Evolutionary conservation across 1,140 invertebrate species (phyloP).

Genomic region (Formica selysi): DNA sequence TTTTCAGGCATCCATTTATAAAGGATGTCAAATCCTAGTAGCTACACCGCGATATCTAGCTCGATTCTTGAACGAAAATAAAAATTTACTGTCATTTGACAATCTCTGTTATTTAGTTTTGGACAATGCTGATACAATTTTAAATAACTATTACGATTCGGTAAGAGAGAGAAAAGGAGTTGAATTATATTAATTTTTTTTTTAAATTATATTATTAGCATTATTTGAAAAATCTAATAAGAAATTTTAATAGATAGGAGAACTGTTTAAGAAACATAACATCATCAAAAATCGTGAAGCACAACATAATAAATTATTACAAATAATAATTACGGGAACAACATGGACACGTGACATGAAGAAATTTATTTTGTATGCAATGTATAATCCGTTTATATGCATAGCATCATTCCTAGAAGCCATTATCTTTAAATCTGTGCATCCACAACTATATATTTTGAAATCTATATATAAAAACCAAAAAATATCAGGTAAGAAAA

Average conservation of each 20-base stretch:
- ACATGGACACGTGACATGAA: conserved; percentile 78
- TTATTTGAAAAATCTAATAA: conserved; percentile 22
- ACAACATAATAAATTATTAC: conserved; percentile 71
- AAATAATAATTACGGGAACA: conserved; percentile 79
- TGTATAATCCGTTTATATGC: conserved; percentile 80
- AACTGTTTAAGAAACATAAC: conserved; percentile 76
- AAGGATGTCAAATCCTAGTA: conserved; percentile 84
- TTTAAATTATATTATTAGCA: conserved; percentile 15
- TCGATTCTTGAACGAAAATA: conserved; percentile 75
- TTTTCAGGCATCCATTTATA: conserved; percentile 79
- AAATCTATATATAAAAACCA: conserved; percentile 71
- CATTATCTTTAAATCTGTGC: conserved; percentile 76
- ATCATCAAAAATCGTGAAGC: conserved; percentile 75
- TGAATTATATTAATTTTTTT: conserved; percentile 9
- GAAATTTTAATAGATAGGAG: conserved; percentile 67
- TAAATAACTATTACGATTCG: conserved; percentile 80
- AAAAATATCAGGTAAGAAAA: conserved; percentile 73
- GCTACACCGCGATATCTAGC: conserved; percentile 81
- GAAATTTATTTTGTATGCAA: conserved; percentile 70
- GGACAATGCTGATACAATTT: conserved; percentile 82
- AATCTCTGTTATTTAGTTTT: conserved; percentile 79
- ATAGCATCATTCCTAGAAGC: conserved; percentile 85
- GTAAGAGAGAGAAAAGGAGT: conserved; percentile 30
- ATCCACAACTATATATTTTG: conserved; percentile 70
- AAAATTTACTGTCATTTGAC: conserved; percentile 77